Evolutionary conservation across 1,140 invertebrate species (phyloP), one percentile per base, ranked within the genome.

Genomic region (Wasmannia auropunctata): DNA sequence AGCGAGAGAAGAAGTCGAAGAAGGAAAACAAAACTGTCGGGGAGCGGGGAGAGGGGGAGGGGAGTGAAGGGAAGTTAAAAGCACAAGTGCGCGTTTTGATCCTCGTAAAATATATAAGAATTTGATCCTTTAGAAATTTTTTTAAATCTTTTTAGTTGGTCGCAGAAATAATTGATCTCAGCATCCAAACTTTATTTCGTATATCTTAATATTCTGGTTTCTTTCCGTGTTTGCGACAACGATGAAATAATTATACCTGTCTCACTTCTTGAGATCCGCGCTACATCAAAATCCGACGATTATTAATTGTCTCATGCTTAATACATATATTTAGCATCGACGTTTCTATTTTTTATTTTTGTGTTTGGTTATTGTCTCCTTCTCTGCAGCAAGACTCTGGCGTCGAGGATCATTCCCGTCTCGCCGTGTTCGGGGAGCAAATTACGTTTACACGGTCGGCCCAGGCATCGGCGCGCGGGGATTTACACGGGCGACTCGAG

Each of bases 361-460:
- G n/a, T n/a, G n/a, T n/a, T n/a, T n/a, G n/a, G n/a, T n/a, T n/a
- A n/a, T n/a, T n/a, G n/a, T n/a, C n/a, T n/a, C n/a, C n/a, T n/a
- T n/a, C n/a, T 76, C 62, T 37, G 14, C 22, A 62, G 14, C 22
- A n/a, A 75, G 16, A 25, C 19, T 1, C 22, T 40, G n/a, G n/a
- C 49, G 49, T 16, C 14, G 2, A 49, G 37, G 19, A n/a, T n/a
- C n/a, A n/a, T n/a, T n/a, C 25, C 31, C 56, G 43, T 62, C 22
- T 25, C 19, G 49, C 43, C 25, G 56, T 34, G 51, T 28, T 37
- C 37, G 19, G 49, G 8, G 70, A 46, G 8, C 62, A 40, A 54
- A 16, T n/a, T n/a, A n/a, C n/a, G 49, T 83, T 79, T n/a, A 56
- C n/a, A n/a, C 72, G 28, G 62, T 72, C 72, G 63, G 54, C 40